A percentile compares a stretch with the other conserved stretches of the same genome.
phyloP scores from a whole-genome alignment of 2,888 invertebrate genomes.

The Drosophila paramelanica region DNA sequence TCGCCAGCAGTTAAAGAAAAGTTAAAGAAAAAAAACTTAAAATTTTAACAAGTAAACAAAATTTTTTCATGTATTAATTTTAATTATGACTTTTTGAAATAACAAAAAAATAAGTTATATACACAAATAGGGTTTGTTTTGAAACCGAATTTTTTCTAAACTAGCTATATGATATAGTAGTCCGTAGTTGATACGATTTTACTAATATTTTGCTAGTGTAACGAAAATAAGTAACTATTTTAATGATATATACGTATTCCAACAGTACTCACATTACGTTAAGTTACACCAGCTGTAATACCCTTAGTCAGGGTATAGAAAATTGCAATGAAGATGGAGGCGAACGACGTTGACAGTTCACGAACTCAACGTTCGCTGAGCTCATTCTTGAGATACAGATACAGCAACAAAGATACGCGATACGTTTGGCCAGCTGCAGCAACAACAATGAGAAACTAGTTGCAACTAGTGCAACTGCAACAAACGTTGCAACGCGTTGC shows the following conservation, averaged over 20 bases:
- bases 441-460: conserved; percentile 66
- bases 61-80: too few relatives aligned
- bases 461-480: conserved; percentile 73
- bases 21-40: not conserved
- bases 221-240: too few relatives aligned
- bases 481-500: conserved; percentile 13
- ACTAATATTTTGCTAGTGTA: too few relatives aligned
- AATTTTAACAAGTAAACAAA: too few relatives aligned
- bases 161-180: too few relatives aligned
- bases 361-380: conserved; percentile 66
- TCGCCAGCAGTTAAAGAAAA: not conserved
- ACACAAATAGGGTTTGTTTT: too few relatives aligned
- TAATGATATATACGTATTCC: too few relatives aligned
- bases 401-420: conserved; percentile 66
- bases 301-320: conserved; percentile 10
- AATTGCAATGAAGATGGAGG: conserved; percentile 55
- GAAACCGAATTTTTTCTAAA: too few relatives aligned
- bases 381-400: conserved; percentile 69
- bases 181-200: too few relatives aligned
- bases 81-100: too few relatives aligned
- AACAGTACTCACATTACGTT: not conserved
- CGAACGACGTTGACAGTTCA: conserved; percentile 74
- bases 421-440: conserved; percentile 62
- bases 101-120: too few relatives aligned
- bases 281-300: not conserved